These are phyloP conservation scores for Phyllotreta striolata DNA, from an alignment of 2,888 invertebrate species.

Conservation along the genomic window DNA sequence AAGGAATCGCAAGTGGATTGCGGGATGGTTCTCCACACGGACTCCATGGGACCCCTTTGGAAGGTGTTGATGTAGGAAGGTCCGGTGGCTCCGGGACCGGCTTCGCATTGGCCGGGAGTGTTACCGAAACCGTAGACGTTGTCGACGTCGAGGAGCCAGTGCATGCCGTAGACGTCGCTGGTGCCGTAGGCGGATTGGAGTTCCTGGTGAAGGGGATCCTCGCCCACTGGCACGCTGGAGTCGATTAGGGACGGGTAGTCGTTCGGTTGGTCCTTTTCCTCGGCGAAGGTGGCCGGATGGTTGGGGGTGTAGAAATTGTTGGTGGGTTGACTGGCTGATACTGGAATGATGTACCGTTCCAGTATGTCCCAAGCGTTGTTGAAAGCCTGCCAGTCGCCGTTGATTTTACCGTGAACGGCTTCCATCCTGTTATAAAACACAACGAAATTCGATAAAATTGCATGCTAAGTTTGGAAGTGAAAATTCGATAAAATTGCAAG, in stretches of 20 bases:
- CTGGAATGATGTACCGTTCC: slow-evolving; percentile 46
- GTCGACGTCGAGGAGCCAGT: slow-evolving; percentile 47
- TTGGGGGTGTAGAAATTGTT: slow-evolving; percentile 41
- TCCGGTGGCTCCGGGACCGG: slow-evolving; percentile 39
- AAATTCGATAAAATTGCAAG: too few relatives aligned
- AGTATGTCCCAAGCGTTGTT: slow-evolving; percentile 44
- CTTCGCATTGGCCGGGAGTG: slow-evolving; percentile 37
- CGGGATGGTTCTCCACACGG: slow-evolving; percentile 47
- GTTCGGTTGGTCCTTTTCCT: slow-evolving; percentile 42
- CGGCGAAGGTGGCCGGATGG: slow-evolving; percentile 44
- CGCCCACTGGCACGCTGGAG: slow-evolving; percentile 36
- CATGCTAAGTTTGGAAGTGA: not conserved
- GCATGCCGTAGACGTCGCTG: slow-evolving; percentile 44
- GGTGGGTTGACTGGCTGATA: slow-evolving; percentile 40
- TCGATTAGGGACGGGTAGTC: slow-evolving; percentile 43
- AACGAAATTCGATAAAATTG: not conserved
- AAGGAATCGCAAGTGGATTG: slow-evolving; percentile 47
- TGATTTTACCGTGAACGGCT: slow-evolving; percentile 44
- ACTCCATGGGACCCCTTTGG: slow-evolving; percentile 46
- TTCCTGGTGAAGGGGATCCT: slow-evolving; percentile 45
- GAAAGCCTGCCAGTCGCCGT: slow-evolving; percentile 44
- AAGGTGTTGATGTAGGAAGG: slow-evolving; percentile 47
- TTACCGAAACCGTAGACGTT: slow-evolving; percentile 47
- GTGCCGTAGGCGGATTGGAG: slow-evolving; percentile 41
- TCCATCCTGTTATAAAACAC: slow-evolving; percentile 38